Evolutionary conservation across 2,888 invertebrate species (phyloP).

Genomic region (Drosophila histrio): DNA sequence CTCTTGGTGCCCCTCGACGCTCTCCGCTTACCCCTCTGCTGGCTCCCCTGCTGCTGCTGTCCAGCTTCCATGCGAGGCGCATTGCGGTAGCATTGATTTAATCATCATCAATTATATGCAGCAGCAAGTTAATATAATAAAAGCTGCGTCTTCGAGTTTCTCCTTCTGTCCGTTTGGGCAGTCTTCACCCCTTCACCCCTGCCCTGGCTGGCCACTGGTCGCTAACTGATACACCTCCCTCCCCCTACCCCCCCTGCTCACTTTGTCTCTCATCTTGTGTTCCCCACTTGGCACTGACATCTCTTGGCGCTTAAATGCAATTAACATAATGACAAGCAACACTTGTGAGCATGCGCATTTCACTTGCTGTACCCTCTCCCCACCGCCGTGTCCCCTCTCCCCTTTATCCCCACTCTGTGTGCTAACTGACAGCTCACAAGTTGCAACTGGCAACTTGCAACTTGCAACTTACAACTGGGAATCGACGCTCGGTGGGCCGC

Average conservation of each 20-base stretch:
- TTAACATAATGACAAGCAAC: conserved; percentile 81
- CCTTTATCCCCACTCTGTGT: not conserved
- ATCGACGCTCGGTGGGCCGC: conserved; percentile 51
- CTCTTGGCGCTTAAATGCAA: conserved; percentile 79
- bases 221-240: no score
- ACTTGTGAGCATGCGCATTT: conserved; percentile 80
- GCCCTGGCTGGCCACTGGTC: no score
- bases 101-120: conserved; percentile 83
- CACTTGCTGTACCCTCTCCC: conserved; percentile 41
- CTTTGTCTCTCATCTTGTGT: conserved; percentile 5
- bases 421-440: not conserved
- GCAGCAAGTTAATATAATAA: conserved; percentile 82
- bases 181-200: not conserved
- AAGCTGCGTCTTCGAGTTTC: conserved; percentile 54
- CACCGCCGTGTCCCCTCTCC: not conserved
- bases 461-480: conserved; percentile 5
- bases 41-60: not conserved
- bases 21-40: no score
- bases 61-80: conserved; percentile 50
- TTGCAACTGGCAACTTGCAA: conserved; percentile 1
- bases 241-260: not conserved
- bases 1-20: not conserved
- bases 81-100: conserved; percentile 84
- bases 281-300: conserved; percentile 6
- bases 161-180: conserved; percentile 25